Evolutionary conservation across 2,113 vertebrate species (phyloP).

Genomic region (Sylvietta virens): DNA sequence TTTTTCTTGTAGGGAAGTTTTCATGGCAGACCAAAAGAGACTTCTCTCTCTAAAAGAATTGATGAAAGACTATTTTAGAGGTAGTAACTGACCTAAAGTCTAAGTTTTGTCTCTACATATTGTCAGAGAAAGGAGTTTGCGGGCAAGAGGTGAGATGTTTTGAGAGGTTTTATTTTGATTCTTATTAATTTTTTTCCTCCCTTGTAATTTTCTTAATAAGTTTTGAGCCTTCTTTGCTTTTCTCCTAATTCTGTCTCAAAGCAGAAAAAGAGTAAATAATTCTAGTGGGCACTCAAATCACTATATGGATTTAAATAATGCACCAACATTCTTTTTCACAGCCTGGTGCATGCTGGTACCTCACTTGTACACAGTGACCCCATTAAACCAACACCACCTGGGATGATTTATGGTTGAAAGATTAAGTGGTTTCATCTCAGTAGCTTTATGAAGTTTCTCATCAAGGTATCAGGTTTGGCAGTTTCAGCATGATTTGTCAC

Average conservation of each 20-base stretch:
- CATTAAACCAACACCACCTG: not conserved
- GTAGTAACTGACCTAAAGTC: too few species aligned
- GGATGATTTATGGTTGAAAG: not conserved
- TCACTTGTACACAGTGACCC: not conserved
- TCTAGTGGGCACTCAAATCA: not conserved
- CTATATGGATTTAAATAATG: not conserved
- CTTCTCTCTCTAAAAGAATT: not conserved
- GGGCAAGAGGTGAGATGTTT: not conserved
- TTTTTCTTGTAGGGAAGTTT: not conserved
- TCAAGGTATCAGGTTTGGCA: constrained; percentile 50
- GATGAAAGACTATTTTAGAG: too few species aligned
- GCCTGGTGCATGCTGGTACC: not conserved
- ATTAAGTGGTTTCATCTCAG: constrained; percentile 29
- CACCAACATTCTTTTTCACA: not conserved
- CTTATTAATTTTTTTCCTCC: not conserved
- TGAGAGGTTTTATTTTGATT: not conserved
- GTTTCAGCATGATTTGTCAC: constrained; percentile 18
- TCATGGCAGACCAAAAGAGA: not conserved
- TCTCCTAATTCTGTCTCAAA: not conserved
- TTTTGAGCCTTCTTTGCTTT: not conserved
- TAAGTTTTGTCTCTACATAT: not conserved
- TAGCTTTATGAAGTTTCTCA: constrained; percentile 34
- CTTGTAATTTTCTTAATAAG: not conserved
- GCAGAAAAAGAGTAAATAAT: not conserved
- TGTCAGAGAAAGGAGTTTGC: not conserved